Percentiles rank a stretch among this genome's conserved stretches.
These are phyloP conservation scores for Hestina assimilis DNA, from an alignment of 1,140 invertebrate genomes.

Conservation along the genomic window DNA sequence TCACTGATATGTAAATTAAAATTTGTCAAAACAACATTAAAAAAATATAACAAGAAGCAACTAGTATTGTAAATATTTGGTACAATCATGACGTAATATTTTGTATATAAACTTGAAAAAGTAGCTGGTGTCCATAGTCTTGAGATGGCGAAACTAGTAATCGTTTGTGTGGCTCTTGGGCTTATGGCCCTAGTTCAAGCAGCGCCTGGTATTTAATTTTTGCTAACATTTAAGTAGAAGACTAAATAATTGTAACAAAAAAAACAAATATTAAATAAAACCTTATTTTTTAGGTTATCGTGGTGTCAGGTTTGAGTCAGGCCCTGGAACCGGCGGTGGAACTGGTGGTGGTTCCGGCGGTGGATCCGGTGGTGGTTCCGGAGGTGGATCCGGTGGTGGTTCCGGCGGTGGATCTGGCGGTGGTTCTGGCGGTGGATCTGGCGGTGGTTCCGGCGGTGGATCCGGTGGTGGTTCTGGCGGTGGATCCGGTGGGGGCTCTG, in stretches of 20 bases:
- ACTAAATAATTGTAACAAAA: no score
- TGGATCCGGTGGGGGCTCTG: constrained; percentile 22
- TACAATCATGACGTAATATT: constrained; percentile 12
- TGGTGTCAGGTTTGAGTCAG: neutral
- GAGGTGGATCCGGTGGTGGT: no score
- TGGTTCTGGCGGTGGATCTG: neutral
- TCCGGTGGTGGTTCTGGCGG: constrained; percentile 15
- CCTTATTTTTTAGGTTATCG: constrained; percentile 8
- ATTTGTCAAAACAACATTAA: no score
- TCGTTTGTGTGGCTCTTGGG: constrained; percentile 24
- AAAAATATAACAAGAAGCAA: no score
- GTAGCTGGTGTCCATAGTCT: constrained; percentile 2
- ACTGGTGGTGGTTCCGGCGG: constrained; percentile 20
- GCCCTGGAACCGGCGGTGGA: constrained; percentile 22
- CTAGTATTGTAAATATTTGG: constrained; percentile 11
- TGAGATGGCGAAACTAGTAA: constrained; percentile 14
- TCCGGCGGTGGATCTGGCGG: neutral
- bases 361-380: constrained; percentile 10
- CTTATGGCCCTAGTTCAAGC: constrained; percentile 9
- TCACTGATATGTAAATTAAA: no score
- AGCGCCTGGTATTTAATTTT: constrained; percentile 15
- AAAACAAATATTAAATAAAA: neutral
- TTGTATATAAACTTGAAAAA: constrained; percentile 12
- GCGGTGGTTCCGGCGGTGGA: neutral
- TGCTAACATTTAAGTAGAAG: no score